Base-by-base conservation (phyloP, 1,140 invertebrate genomes). In the Calycopis cecrops region DNA sequence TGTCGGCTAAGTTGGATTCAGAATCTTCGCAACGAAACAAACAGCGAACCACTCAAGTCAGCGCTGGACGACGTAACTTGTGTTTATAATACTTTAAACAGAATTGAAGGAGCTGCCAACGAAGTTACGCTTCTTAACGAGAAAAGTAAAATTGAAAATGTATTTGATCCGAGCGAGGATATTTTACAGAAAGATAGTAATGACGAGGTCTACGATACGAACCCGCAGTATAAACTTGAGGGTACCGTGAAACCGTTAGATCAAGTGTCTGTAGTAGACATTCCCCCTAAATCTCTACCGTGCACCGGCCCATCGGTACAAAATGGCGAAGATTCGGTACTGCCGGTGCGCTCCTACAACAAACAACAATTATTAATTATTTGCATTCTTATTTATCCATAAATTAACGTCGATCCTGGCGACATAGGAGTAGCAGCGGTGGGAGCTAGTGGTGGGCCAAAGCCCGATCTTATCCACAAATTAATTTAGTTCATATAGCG, bases 1-100 rank as follows among this genome's bases (percentile, higher is more conserved):
- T 94, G 93, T 71, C 92, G 92, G 40, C 83, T 95, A 40, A 87
- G 91, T 11, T 95, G 94, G 94, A 91, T 94, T 69, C 91, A 92
- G 82, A 88, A 89, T 35, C 76, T 95, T 54, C 90, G 90, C 61
- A 94, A 94, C 75, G 92, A 93, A 71, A 94, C 93, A 40, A 91
- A 90, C 72, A 93, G 92, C 72, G 80, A 85, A 79, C 63, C 90
- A 88, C 74, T 90, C 0, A 73, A 60, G 60, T 60, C 67, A 48
- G 83, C 83, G 6, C 62, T 86, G 3, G 78, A 81, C 14, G 75
- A 78, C 37, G 73, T 86, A 6, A 86, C 79, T 12, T 86, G 83
- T 55, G 33, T 72, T 12, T 59, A 61, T 28, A 62, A 67, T 37
- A 40, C 52, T 17, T 55, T 44, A 6, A 65, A 64, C 8, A 60